A percentile compares a stretch with the other conserved stretches of the same genome.
phyloP scores from a whole-genome alignment of 2,113 vertebrate species.

The Cyanoliseus patagonus region DNA sequence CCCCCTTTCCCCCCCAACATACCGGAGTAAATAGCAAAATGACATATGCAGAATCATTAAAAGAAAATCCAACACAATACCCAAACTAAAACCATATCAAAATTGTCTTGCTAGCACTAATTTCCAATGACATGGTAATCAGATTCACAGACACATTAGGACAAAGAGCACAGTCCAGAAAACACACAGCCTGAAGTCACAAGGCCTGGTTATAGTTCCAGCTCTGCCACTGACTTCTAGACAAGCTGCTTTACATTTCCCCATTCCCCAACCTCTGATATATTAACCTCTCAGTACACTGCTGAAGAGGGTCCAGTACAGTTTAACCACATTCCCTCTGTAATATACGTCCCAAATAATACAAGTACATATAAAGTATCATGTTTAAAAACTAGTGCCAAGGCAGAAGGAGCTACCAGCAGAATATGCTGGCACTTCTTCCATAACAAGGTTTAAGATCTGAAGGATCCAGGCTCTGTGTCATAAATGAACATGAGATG shows the following conservation, averaged over 20 bases:
- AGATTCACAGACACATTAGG: neutral
- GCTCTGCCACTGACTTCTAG: neutral
- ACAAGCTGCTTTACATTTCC: neutral
- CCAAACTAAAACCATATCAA: neutral
- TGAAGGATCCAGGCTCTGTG: neutral
- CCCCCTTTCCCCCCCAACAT: neutral
- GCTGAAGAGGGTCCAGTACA: neutral
- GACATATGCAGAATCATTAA: neutral
- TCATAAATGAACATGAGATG: neutral
- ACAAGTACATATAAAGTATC: neutral
- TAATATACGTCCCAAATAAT: neutral
- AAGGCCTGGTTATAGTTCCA: neutral
- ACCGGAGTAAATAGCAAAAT: neutral
- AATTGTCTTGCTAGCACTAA: neutral
- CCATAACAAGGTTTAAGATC: neutral
- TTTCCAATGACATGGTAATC: neutral
- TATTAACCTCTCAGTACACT: accelerated
- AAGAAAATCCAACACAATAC: neutral
- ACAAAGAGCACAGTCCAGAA: neutral
- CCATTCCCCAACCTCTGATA: neutral
- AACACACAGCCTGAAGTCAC: neutral
- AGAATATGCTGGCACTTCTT: neutral
- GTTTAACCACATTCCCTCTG: neutral
- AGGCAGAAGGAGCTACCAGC: neutral
- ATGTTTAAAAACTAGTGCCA: neutral